A percentile compares a stretch with the other conserved stretches of the same genome.
Evolutionary conservation across 2,113 vertebrate genomes (phyloP).

Genomic region (Lagenorhynchus albirostris): DNA sequence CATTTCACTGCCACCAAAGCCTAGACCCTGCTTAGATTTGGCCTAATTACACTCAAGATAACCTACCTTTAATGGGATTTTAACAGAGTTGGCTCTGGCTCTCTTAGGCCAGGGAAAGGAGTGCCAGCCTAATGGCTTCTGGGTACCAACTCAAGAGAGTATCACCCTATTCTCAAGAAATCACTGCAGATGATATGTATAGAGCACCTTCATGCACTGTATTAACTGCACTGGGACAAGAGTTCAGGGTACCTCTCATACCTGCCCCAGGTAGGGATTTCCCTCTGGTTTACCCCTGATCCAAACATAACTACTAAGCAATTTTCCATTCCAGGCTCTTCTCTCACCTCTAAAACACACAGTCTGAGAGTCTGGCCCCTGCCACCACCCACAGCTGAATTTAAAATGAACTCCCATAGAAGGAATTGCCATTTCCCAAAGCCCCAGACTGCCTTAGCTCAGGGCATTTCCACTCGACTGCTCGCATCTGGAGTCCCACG

Average conservation of each 20-base stretch:
- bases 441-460: not conserved
- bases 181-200: not conserved
- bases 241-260: not conserved
- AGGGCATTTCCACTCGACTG: not conserved
- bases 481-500: not conserved
- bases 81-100: not conserved
- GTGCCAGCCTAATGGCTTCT: not conserved
- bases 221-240: not conserved
- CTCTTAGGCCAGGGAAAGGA: not conserved
- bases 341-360: not conserved
- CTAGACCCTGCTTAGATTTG: not conserved
- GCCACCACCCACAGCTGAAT: not conserved
- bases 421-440: not conserved
- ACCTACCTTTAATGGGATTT: not conserved
- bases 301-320: not conserved
- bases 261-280: not conserved
- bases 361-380: not conserved
- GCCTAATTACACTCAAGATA: not conserved
- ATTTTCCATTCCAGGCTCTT: not conserved
- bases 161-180: not conserved
- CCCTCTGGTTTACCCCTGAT: not conserved
- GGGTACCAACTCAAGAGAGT: not conserved
- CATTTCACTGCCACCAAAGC: not conserved
- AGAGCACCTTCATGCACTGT: not conserved
- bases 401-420: not conserved